These are phyloP conservation scores for Lysiphlebus fabarum DNA, from an alignment of 1,140 invertebrate genomes.

Conservation along the genomic window DNA sequence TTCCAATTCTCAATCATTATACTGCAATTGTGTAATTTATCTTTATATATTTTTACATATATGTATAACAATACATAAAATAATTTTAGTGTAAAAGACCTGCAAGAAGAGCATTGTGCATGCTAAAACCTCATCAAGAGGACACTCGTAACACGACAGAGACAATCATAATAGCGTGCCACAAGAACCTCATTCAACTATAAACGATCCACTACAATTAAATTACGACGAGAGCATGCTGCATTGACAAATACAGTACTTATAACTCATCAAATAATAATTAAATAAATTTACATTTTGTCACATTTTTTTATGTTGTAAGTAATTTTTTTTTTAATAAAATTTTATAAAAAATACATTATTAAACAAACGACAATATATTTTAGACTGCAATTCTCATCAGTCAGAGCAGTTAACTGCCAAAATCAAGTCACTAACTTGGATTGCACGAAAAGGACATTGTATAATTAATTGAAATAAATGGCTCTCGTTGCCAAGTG, in stretches of 20 bases:
- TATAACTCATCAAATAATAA: slow-evolving; percentile 33
- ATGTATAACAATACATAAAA: too few relatives aligned
- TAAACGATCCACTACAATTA: slow-evolving; percentile 52
- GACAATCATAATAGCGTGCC: slow-evolving; percentile 32
- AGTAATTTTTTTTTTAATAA: too few relatives aligned
- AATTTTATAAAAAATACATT: too few relatives aligned
- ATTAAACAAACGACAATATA: too few relatives aligned
- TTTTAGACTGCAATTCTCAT: too few relatives aligned
- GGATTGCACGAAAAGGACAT: too few relatives aligned
- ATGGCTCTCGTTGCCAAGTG: too few relatives aligned
- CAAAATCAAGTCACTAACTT: too few relatives aligned
- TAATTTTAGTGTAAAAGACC: neutral
- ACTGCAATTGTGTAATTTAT: neutral
- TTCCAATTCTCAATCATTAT: neutral
- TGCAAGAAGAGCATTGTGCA: neutral
- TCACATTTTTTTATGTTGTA: too few relatives aligned
- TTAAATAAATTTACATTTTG: slow-evolving; percentile 36
- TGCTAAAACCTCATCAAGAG: slow-evolving; percentile 25
- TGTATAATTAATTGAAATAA: too few relatives aligned
- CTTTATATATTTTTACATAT: neutral
- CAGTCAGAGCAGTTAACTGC: too few relatives aligned
- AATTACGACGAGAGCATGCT: slow-evolving; percentile 18
- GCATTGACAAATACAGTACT: too few relatives aligned
- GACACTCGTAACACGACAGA: slow-evolving; percentile 36
- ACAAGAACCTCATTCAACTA: slow-evolving; percentile 46